Evolutionary conservation across 2,888 invertebrate genomes (phyloP).

Genomic region (Hirtodrosophila duncani): DNA sequence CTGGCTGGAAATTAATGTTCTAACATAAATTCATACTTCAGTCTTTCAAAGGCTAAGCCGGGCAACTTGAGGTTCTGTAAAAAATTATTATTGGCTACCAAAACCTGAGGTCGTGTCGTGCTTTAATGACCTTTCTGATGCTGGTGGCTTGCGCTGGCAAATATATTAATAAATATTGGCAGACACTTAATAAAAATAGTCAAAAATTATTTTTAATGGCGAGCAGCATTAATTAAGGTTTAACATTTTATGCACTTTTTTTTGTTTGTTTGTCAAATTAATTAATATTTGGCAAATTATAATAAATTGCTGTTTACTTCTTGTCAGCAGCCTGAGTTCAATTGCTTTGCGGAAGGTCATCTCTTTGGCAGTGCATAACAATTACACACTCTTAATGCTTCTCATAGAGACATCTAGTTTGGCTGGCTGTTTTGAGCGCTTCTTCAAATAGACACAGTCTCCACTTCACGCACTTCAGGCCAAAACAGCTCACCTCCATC

Average conservation of each 20-base stretch:
- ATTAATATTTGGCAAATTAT: constrained; percentile 40
- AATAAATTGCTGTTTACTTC: constrained; percentile 12
- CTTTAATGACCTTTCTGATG: constrained; percentile 59
- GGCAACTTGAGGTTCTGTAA: constrained; percentile 26
- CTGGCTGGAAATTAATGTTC: constrained; percentile 56
- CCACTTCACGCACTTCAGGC: constrained; percentile 42
- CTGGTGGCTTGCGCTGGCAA: constrained; percentile 27
- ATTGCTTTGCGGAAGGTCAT: constrained; percentile 24
- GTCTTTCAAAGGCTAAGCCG: constrained; percentile 27
- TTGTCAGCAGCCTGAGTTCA: constrained; percentile 10
- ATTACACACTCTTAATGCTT: too few species aligned
- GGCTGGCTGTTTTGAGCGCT: constrained; percentile 9
- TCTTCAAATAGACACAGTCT: constrained; percentile 10
- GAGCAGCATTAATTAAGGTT: constrained; percentile 45
- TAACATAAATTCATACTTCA: constrained; percentile 51
- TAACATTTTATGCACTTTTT: constrained; percentile 42
- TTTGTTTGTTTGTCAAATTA: too few species aligned
- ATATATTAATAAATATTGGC: constrained; percentile 64
- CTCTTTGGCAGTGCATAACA: too few species aligned
- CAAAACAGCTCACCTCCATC: constrained; percentile 9
- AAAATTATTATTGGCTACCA: constrained; percentile 29
- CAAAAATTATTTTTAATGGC: constrained; percentile 30
- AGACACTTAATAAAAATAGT: constrained; percentile 46
- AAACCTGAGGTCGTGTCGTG: constrained; percentile 30
- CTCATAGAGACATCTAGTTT: constrained; percentile 1